Conservation (phyloP, 2,888 invertebrate species). For the Oscheius sp. region DNA sequence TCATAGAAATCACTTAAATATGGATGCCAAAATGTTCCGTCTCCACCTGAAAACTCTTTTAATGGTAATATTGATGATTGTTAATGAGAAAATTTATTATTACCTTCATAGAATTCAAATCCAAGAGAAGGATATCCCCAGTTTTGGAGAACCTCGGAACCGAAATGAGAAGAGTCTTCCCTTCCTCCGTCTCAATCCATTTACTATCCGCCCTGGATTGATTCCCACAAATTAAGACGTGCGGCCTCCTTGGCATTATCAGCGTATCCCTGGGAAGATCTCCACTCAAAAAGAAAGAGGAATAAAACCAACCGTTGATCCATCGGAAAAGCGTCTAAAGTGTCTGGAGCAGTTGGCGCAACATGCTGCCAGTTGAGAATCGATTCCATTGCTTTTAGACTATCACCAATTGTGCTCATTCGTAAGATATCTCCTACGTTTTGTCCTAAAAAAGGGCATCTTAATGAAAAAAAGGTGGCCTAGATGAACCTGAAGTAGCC, state of each 20-base stretch:
- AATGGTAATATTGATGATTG: no score
- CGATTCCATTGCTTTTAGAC: conserved; percentile 81
- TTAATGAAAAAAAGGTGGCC: neutral
- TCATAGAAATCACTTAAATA: no score
- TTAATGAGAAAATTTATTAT: no score
- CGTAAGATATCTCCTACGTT: conserved; percentile 79
- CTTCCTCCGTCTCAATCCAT: neutral
- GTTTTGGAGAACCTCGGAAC: neutral
- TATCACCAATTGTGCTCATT: conserved; percentile 78
- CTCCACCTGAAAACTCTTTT: no score
- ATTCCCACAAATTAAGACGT: neutral
- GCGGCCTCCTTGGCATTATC: neutral
- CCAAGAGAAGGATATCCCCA: neutral
- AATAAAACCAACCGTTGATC: conserved; percentile 31
- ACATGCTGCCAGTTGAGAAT: conserved; percentile 88
- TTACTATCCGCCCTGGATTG: neutral
- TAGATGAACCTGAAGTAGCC: conserved; percentile 78
- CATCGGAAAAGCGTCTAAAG: conserved; percentile 75
- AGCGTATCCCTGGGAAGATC: neutral
- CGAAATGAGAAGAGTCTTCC: neutral
- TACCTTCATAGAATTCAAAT: conserved; percentile 5
- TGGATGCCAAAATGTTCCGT: no score
- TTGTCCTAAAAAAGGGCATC: conserved; percentile 73
- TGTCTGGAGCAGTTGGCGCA: conserved; percentile 93
- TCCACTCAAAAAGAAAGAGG: neutral